Conservation (phyloP, 2,113 vertebrate genomes). For the Rhinoderma darwinii region DNA sequence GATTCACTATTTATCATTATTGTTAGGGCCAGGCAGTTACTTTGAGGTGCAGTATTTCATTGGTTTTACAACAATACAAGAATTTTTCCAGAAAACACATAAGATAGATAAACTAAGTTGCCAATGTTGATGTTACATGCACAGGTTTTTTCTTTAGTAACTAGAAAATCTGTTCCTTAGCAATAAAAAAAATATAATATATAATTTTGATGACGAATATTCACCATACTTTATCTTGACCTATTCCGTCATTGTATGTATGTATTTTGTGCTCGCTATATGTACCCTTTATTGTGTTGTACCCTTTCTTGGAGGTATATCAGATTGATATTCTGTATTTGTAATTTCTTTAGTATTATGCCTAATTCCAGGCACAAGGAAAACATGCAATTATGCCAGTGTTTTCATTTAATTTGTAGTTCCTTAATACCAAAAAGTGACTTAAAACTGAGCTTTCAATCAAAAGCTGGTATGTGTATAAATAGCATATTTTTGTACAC, state of each 20-base stretch:
- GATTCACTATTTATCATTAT: neutral
- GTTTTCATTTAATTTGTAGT: neutral
- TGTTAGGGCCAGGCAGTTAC: neutral
- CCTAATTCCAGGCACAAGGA: neutral
- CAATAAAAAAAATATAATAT: neutral
- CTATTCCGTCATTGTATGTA: neutral
- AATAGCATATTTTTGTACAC: slow-evolving; percentile 50
- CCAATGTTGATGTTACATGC: neutral
- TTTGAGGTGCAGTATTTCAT: no score
- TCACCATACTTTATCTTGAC: neutral
- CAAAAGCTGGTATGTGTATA: neutral
- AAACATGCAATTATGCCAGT: neutral
- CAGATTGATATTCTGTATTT: neutral
- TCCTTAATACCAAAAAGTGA: slow-evolving; percentile 55
- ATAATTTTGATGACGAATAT: neutral
- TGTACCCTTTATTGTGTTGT: neutral
- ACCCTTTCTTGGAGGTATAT: neutral
- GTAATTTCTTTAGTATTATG: neutral
- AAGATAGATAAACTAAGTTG: neutral
- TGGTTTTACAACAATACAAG: neutral
- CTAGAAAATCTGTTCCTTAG: no score
- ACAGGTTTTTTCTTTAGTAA: neutral
- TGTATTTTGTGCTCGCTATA: neutral
- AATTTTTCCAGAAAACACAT: neutral
- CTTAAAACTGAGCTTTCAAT: slow-evolving; percentile 29